A percentile compares a stretch with the other conserved stretches of the same genome.
Evolutionary conservation across 2,888 invertebrate genomes (phyloP).

Genomic region (Harpalus rufipes): DNA sequence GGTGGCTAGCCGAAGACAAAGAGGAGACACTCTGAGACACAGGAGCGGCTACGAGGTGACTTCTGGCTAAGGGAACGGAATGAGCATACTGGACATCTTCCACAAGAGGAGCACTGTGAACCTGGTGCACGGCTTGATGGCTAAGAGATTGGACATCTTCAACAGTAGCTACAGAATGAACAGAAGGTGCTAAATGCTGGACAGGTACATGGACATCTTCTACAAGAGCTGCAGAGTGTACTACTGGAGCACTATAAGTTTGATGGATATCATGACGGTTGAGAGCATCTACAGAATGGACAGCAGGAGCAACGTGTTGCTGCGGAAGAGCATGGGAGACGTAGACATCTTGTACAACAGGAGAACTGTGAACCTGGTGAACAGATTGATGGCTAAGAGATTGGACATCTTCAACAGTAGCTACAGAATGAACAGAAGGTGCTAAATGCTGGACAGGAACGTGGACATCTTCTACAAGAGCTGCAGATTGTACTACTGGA

Average conservation of each 20-base stretch:
- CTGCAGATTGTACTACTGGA: no score
- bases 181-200: constrained; percentile 4
- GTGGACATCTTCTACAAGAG: background rate
- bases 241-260: background rate
- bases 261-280: background rate
- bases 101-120: background rate
- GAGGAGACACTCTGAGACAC: background rate
- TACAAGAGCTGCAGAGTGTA: no score
- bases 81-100: background rate
- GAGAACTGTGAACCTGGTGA: background rate
- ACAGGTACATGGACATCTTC: background rate
- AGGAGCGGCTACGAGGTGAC: background rate
- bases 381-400: background rate
- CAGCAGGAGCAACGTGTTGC: background rate
- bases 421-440: background rate
- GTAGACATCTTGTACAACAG: background rate
- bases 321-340: background rate
- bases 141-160: no score
- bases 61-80: background rate
- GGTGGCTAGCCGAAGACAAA: background rate
- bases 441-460: background rate
- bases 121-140: background rate
- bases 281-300: constrained; percentile 7
- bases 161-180: background rate
- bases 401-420: background rate